Base-by-base conservation (phyloP, 1,140 invertebrate genomes). In the Drosophila sturtevanti region DNA sequence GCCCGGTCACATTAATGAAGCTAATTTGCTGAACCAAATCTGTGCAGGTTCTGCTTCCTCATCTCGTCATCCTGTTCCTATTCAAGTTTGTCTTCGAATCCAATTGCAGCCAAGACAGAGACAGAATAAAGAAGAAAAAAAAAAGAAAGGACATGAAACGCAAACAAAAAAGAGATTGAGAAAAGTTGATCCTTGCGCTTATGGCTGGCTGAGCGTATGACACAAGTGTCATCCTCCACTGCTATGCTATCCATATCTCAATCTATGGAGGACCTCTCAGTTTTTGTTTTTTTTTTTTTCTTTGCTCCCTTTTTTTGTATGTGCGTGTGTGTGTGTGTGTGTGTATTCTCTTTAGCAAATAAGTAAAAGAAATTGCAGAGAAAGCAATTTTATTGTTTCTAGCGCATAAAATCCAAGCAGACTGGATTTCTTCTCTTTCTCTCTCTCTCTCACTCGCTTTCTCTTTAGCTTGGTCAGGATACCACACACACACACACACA, bases 381-480 rank as follows among this genome's bases (percentile, higher is more conserved):
- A 71, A 77, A 82, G 81, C 81, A 86, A 87, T 81, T 87, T 86
- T 79, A 87, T 87, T 82, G 84, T 86, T 81, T 76, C 66, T 67
- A 37, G 63, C 58, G 56, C 67, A 68, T 62, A 44, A 72, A 68
- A 55, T 82, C 79, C 63, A 70, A 55, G 48, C 61, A 81, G 67
- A 71, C 62, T 60, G 48, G 58, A 34, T 54, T 27, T 41, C 27
- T 63, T 22, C 44, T 11, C 16, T 51, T 2, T 5, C 31, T 4
- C 34, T 21, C 31, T 9, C 44, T 0, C 18, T 9, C 14, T 5
- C 31, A 2, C 34, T 21, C 31, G 4, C 44, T 0, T 14, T 9
- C 14, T 34, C 9, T 44, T 6, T 6, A 61, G 38, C 37, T 34
- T 22, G 24, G 61, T 11, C 56, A 48, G 41, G 18, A 21, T 16